Evolutionary conservation across 2,888 invertebrate genomes (phyloP).

Genomic region (Cephus runcator): DNA sequence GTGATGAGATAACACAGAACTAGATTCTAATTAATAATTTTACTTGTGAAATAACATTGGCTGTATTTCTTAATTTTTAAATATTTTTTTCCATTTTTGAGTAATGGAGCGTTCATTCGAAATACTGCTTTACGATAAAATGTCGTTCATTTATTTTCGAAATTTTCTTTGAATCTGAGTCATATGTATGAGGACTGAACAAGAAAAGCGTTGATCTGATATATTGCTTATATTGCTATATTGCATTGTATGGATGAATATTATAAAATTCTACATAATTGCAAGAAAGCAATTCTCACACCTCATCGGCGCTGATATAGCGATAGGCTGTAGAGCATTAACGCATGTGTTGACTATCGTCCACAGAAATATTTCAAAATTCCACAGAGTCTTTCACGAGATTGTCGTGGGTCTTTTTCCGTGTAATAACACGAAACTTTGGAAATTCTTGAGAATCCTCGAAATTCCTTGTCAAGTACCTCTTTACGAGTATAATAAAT

Average conservation of each 20-base stretch:
- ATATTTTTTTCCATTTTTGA: no score
- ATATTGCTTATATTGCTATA: no score
- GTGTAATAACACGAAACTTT: background rate
- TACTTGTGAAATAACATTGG: no score
- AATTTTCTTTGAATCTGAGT: no score
- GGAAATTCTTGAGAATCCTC: background rate
- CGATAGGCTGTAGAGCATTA: background rate
- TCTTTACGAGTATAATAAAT: background rate
- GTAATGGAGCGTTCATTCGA: no score
- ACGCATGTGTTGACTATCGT: background rate
- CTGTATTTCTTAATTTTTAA: no score
- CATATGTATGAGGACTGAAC: no score
- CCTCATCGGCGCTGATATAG: background rate
- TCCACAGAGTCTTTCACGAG: background rate
- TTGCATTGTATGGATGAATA: no score
- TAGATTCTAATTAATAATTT: background rate
- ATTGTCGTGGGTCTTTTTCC: background rate
- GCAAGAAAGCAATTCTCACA: background rate
- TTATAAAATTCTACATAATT: background rate
- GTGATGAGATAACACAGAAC: background rate
- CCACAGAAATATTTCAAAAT: background rate
- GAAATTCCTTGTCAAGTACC: background rate
- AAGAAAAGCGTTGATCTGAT: no score
- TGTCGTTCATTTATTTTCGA: no score
- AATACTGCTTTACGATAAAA: no score